Percentiles rank a stretch among this genome's conserved stretches.
Evolutionary conservation across 2,888 invertebrate species (phyloP).

Genomic region (Drosophila leonis): DNA sequence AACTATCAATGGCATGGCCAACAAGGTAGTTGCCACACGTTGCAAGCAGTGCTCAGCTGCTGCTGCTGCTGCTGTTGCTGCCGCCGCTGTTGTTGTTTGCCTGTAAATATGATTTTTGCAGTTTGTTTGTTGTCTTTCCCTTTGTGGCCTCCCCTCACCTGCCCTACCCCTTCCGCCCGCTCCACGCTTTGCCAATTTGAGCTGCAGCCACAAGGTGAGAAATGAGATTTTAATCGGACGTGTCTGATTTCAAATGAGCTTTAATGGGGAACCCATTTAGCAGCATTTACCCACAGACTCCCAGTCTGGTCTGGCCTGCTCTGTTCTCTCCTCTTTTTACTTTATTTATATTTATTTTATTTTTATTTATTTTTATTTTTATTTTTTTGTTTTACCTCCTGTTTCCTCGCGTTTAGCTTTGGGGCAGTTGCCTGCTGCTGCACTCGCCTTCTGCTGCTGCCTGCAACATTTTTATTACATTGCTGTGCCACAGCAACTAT

Average conservation of each 20-base stretch:
- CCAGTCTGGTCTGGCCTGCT: conserved; percentile 12
- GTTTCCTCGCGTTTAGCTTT: conserved; percentile 12
- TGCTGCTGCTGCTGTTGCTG: conserved; percentile 25
- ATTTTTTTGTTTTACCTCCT: conserved; percentile 25
- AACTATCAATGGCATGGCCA: conserved; percentile 67
- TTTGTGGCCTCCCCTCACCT: conserved; percentile 3
- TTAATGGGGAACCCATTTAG: conserved; percentile 85
- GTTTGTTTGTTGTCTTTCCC: conserved; percentile 67
- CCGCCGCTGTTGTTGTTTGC: conserved; percentile 28
- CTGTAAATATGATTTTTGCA: conserved; percentile 74
- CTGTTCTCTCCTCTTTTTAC: conserved; percentile 39
- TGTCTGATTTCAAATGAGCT: conserved; percentile 86
- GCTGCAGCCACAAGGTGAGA: conserved; percentile 84
- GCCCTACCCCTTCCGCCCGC: not conserved
- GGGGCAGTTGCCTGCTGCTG: conserved; percentile 26
- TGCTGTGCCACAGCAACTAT: conserved; percentile 18
- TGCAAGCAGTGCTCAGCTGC: conserved; percentile 22
- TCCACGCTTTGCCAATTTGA: conserved; percentile 59
- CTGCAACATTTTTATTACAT: conserved; percentile 35
- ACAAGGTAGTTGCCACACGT: conserved; percentile 25
- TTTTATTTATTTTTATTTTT: conserved; percentile 18
- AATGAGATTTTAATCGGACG: conserved; percentile 86
- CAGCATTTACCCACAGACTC: conserved; percentile 66
- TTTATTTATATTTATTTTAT: conserved; percentile 64
- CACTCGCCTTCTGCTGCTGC: conserved; percentile 13